Evolutionary conservation across 2,888 invertebrate genomes (phyloP), one percentile per base, ranked within the genome.

Genomic region (Nomada hirtipes): DNA sequence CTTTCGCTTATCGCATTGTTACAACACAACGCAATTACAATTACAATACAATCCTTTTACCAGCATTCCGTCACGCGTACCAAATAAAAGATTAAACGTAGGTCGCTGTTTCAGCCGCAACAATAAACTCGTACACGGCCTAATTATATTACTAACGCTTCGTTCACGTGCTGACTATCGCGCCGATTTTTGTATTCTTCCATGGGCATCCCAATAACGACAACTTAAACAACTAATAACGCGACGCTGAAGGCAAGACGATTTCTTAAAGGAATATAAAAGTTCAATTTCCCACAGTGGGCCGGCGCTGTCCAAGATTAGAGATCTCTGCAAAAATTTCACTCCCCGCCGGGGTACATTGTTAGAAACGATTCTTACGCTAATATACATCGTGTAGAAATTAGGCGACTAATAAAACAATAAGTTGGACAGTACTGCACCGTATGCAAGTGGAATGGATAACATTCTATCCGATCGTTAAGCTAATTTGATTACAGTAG

Each of bases 21-120:
- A 57, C 47, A 36, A 36, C 36, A 36, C 36, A 36, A 9, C 36
- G 0, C 7, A 29, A 36, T 36, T 36, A 36, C 36, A 36, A 36
- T 36, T 36, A 36, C 36, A 36, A 36, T 36, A 36, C 7, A 36
- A 36, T 36, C 4, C 36, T 36, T 7, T 36, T 36, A 7, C 7
- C 63, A 50, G 36, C 18, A 72, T n/a, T 4, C 15, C 42, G 18
- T 36, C 7, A 20, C 13, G 15, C 11, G 26, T n/a, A 23, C 50
- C 71, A 68, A 82, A 71, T 79, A 75, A 79, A 82, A 71, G 82
- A 63, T 82, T 53, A 29, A 65, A 76, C 64, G 73, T 57, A 60
- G 77, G 59, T 72, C 67, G n/a, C 70, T 77, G 57, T 84, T 23
- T 36, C 36, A 55, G 61, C 55, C 69, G 61, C 13, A 59, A 57